Conservation (phyloP, 2,888 invertebrate genomes). For the Cerceris rybyensis region DNA sequence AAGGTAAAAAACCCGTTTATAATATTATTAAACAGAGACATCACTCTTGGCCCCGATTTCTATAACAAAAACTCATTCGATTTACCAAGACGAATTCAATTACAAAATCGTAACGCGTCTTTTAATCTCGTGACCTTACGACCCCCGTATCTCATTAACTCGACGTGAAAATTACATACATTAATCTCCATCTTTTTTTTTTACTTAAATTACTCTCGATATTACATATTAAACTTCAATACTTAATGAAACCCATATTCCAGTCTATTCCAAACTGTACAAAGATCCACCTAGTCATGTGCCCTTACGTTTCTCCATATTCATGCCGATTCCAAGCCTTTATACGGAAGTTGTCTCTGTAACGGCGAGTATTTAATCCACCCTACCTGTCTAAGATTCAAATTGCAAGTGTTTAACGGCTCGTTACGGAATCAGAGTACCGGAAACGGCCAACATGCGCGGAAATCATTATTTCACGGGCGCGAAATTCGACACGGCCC, state of each 20-base stretch:
- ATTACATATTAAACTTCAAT: not conserved
- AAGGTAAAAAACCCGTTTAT: not conserved
- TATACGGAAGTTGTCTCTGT: too few relatives aligned
- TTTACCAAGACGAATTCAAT: not conserved
- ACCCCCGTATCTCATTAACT: not conserved
- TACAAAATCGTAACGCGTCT: not conserved
- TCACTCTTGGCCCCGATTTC: not conserved
- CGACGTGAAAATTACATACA: not conserved
- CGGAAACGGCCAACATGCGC: conserved; percentile 42
- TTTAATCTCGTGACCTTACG: not conserved
- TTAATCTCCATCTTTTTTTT: not conserved
- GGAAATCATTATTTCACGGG: conserved; percentile 49
- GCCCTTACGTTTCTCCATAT: too few relatives aligned
- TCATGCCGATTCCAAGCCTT: too few relatives aligned
- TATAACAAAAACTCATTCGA: not conserved
- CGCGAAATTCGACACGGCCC: conserved; percentile 32
- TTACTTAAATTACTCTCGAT: not conserved
- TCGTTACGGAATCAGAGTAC: conserved; percentile 39
- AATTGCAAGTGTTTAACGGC: conserved; percentile 35
- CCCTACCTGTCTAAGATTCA: not conserved
- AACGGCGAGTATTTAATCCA: not conserved
- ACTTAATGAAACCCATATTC: not conserved
- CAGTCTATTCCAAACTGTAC: too few relatives aligned
- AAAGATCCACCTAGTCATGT: too few relatives aligned
- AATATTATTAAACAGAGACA: not conserved